These are phyloP conservation scores for Semotilus atromaculatus DNA, from an alignment of 2,797 vertebrate species.

Conservation along the genomic window DNA sequence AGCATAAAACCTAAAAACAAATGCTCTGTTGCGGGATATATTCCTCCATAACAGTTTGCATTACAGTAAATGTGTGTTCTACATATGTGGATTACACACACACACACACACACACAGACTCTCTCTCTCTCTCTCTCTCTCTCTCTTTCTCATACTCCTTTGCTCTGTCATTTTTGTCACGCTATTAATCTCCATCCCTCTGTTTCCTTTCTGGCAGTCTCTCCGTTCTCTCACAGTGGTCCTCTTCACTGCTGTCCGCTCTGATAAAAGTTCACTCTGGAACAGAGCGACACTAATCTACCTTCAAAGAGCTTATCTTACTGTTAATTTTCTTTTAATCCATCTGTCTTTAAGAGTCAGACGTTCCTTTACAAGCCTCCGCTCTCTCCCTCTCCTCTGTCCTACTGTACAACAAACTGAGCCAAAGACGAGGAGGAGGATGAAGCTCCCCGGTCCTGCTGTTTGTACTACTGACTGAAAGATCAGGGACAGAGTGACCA, in stretches of 20 bases:
- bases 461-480: slow-evolving; percentile 39
- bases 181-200: slow-evolving; percentile 62
- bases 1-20: slow-evolving; percentile 13
- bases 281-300: slow-evolving; percentile 64
- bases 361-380: slow-evolving; percentile 30
- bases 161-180: slow-evolving; percentile 58
- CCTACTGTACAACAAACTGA: slow-evolving; percentile 57
- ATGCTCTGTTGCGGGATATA: neutral
- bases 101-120: slow-evolving; percentile 5
- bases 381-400: neutral
- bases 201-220: slow-evolving; percentile 48
- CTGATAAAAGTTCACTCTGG: slow-evolving; percentile 53
- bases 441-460: slow-evolving; percentile 37
- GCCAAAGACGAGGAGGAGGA: slow-evolving; percentile 49
- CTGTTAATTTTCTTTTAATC: slow-evolving; percentile 57
- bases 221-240: slow-evolving; percentile 43
- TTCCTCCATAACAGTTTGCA: neutral
- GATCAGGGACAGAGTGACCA: slow-evolving; percentile 27
- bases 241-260: slow-evolving; percentile 20
- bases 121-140: slow-evolving; percentile 7
- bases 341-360: slow-evolving; percentile 45
- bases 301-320: slow-evolving; percentile 63
- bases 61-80: slow-evolving; percentile 1
- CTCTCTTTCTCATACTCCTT: slow-evolving; percentile 12
- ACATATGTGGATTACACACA: slow-evolving; percentile 39